phyloP scores from a whole-genome alignment of 92 coral and sea anemone genomes.

The Pocillopora grandis region DNA sequence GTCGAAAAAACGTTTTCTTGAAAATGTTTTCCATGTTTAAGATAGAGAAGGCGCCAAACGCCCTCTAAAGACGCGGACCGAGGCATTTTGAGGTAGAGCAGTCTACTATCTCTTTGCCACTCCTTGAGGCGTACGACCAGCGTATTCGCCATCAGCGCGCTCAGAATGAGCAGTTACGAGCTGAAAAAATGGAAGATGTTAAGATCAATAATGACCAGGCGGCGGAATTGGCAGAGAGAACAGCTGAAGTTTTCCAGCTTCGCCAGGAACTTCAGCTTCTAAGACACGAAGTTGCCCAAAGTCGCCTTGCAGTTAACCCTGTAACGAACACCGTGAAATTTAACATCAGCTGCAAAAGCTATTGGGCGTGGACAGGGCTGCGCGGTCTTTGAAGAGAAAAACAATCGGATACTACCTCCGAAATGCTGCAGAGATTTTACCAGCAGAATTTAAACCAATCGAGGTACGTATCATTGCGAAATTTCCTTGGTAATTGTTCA shows the following conservation, averaged over 20 bases:
- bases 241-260: slow-evolving; percentile 18
- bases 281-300: slow-evolving; percentile 12
- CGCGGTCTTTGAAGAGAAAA: slow-evolving; percentile 30
- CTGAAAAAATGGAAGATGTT: not conserved
- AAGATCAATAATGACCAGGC: not conserved
- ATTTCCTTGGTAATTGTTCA: slow-evolving; percentile 16
- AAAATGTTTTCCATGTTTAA: slow-evolving; percentile 13
- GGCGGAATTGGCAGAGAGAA: slow-evolving; percentile 14
- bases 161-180: slow-evolving; percentile 4
- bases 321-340: slow-evolving; percentile 16
- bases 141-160: slow-evolving; percentile 14
- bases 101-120: slow-evolving; percentile 12
- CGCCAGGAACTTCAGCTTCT: slow-evolving; percentile 19
- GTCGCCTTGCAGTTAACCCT: slow-evolving; percentile 11
- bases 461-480: slow-evolving; percentile 21
- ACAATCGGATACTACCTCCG: slow-evolving; percentile 25
- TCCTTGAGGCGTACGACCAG: slow-evolving; percentile 12
- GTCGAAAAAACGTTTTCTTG: slow-evolving; percentile 17
- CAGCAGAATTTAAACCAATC: slow-evolving; percentile 18
- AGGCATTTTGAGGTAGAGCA: slow-evolving; percentile 20
- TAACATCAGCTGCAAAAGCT: slow-evolving; percentile 22
- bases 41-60: not conserved
- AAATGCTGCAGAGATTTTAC: slow-evolving; percentile 12
- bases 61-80: slow-evolving; percentile 13
- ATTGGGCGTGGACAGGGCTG: slow-evolving; percentile 29